A percentile compares a stretch with the other conserved stretches of the same genome.
These are phyloP conservation scores for Octomys mimax DNA, from an alignment of 2,797 vertebrate species.

Conservation along the genomic window DNA sequence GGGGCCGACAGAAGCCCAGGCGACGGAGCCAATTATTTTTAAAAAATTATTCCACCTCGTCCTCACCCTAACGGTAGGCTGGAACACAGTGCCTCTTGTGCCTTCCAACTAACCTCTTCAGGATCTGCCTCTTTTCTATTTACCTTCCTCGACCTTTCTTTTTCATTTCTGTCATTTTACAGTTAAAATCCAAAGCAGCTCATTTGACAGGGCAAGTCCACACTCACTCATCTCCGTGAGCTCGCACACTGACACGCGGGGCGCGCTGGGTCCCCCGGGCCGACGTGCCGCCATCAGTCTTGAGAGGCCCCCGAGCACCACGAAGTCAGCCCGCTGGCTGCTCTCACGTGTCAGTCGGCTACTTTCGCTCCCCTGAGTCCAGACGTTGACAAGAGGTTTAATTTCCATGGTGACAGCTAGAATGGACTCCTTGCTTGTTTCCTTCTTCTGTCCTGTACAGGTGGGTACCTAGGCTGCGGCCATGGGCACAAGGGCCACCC, in stretches of 20 bases:
- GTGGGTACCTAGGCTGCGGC: slow-evolving; percentile 97
- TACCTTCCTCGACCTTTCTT: background rate
- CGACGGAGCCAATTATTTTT: background rate
- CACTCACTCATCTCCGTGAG: background rate
- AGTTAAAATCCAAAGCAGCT: slow-evolving; percentile 19
- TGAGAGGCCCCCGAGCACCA: too few species aligned
- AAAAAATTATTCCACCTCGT: background rate
- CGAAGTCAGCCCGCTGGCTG: background rate
- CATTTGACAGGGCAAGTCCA: slow-evolving; percentile 5
- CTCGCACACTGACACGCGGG: background rate
- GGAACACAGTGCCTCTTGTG: background rate
- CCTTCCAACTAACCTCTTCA: background rate
- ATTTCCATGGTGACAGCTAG: background rate
- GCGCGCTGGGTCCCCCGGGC: background rate
- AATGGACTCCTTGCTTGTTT: slow-evolving; percentile 33
- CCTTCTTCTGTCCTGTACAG: slow-evolving; percentile 85
- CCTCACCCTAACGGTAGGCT: background rate
- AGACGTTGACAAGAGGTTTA: background rate
- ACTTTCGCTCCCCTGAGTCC: background rate
- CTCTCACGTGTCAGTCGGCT: background rate
- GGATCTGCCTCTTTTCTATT: background rate
- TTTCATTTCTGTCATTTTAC: background rate
- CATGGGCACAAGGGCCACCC: slow-evolving; percentile 96
- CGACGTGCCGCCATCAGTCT: background rate
- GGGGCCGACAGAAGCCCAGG: background rate